Base-by-base conservation (phyloP, 2,888 invertebrate genomes). In the Euproctis similis region DNA sequence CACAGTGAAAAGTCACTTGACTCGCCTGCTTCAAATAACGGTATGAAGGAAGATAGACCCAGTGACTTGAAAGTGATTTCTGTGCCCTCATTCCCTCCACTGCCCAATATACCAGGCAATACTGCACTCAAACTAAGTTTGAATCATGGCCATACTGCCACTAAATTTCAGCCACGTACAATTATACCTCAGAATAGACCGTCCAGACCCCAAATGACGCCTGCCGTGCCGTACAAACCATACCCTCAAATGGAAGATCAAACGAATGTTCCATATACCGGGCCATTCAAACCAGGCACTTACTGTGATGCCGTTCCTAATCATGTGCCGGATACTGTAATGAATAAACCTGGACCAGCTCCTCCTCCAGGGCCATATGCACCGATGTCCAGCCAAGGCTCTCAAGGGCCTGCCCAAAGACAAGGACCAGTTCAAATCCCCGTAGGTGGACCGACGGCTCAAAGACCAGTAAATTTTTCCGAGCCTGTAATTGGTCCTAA, bases 121-220 rank as follows among this genome's bases (percentile, higher is more conserved):
- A 3, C 26, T n/a, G 23, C 8, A 8, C 9, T 25, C 25, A n/a
- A 24, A 2, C 8, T 30, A 11, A 20, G 21, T 21, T 21, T 21
- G 10, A 26, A n/a, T 25, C 9, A 8, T 2, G 8, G 5, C 10
- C 9, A 12, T 9, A 16, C 13, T 10, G 17, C 8, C 8, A 4
- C 18, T 2, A 24, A 13, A 11, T 22, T n/a, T 7, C 10, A 21
- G 11, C 11, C 25, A 2, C 31, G 9, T 12, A 24, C 36, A 5
- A 34, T 12, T 24, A 13, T 30, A 16, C n/a, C 23, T 5, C 32
- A 26, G 7, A 34, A 31, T 17, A 20, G 18, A 12, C 18, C 28
- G 12, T 13, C 12, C 3, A 20, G 10, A 1, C 12, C 16, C 7
- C 30, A 20, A 20, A 8, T 10, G 7, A 4, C 24, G 18, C 24